phyloP scores from a whole-genome alignment of 2,888 invertebrate genomes.

The Dicyrtoma fusca region DNA sequence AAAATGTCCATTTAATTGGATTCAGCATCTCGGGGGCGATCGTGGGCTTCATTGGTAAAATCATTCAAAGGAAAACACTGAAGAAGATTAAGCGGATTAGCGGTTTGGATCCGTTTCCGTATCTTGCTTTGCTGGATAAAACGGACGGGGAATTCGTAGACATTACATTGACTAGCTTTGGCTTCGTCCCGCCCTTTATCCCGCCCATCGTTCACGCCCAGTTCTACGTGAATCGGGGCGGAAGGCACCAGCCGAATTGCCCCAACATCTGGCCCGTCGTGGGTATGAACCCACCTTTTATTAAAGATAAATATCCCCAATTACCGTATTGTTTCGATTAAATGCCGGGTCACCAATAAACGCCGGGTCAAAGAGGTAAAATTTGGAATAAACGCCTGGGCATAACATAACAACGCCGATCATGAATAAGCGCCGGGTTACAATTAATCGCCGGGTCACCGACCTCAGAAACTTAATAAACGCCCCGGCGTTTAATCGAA shows the following conservation, averaged over 20 bases:
- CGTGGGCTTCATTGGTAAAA: constrained; percentile 24
- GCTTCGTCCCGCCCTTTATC: constrained; percentile 16
- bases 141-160: constrained; percentile 36
- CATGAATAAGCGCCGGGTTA: no score
- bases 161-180: constrained; percentile 24
- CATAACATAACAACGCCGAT: no score
- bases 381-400: no score
- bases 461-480: no score
- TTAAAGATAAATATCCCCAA: no score
- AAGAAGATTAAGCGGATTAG: constrained; percentile 21
- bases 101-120: constrained; percentile 24
- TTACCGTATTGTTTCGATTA: no score
- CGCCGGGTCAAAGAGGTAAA: no score
- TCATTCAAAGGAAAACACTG: not conserved
- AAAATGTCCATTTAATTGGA: constrained; percentile 33
- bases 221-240: constrained; percentile 36
- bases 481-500: no score
- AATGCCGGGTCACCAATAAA: no score
- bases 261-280: constrained; percentile 11
- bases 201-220: constrained; percentile 32
- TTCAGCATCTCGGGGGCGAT: constrained; percentile 20
- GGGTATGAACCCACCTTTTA: no score
- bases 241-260: constrained; percentile 30
- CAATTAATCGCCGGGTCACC: no score
- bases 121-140: constrained; percentile 13